Conservation (phyloP, 1,140 invertebrate genomes). For the Portunus trituberculatus region DNA sequence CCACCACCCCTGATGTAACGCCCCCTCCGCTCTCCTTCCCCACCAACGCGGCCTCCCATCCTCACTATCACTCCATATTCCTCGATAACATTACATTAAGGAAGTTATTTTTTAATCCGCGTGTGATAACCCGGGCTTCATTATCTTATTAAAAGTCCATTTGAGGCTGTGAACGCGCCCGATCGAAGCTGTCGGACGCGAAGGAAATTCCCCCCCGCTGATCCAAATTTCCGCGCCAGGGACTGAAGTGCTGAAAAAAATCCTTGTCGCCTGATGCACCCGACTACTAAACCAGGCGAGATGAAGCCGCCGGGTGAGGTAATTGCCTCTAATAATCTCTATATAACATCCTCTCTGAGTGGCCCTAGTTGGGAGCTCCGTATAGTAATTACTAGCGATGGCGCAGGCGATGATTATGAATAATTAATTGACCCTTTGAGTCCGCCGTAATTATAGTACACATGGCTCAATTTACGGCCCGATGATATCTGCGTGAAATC, state of each 20-base stretch:
- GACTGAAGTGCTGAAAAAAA: slow-evolving; percentile 29
- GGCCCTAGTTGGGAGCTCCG: slow-evolving; percentile 60
- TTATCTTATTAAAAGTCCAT: slow-evolving; percentile 69
- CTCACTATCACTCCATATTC: slow-evolving; percentile 38
- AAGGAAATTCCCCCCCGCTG: slow-evolving; percentile 54
- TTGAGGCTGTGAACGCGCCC: slow-evolving; percentile 9
- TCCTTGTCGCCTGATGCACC: slow-evolving; percentile 29
- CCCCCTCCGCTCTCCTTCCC: not conserved
- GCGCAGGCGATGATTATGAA: slow-evolving; percentile 64
- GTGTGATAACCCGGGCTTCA: slow-evolving; percentile 55
- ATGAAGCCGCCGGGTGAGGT: slow-evolving; percentile 48
- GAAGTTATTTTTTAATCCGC: slow-evolving; percentile 54
- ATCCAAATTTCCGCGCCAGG: slow-evolving; percentile 57
- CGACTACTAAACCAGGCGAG: slow-evolving; percentile 38
- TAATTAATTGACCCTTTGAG: slow-evolving; percentile 66
- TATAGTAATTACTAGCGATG: slow-evolving; percentile 61
- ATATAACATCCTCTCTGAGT: slow-evolving; percentile 58
- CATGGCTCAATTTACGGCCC: slow-evolving; percentile 52
- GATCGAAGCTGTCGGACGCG: slow-evolving; percentile 52
- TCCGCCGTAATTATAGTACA: slow-evolving; percentile 64
- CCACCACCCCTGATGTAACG: not conserved
- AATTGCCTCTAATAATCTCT: slow-evolving; percentile 57
- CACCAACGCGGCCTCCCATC: not conserved
- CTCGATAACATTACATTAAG: slow-evolving; percentile 51
- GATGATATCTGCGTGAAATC: slow-evolving; percentile 63